Evolutionary conservation across 2,113 vertebrate species (phyloP).

Genomic region (Piliocolobus tephrosceles): DNA sequence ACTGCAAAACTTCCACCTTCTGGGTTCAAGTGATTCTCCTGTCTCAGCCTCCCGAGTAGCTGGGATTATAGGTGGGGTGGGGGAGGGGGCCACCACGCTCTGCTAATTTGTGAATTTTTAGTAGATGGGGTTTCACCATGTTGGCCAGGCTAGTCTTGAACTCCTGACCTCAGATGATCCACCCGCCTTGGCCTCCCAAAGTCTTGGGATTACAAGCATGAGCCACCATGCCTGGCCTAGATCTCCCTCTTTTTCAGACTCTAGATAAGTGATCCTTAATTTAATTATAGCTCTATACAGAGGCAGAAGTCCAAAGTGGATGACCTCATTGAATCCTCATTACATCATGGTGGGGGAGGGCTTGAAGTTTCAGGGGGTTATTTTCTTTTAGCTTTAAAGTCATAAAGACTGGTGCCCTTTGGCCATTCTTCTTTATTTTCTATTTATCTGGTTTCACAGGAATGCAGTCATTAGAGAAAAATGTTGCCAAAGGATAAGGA

Average conservation of each 20-base stretch:
- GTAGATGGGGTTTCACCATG: too few species aligned
- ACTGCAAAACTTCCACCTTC: too few species aligned
- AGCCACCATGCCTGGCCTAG: not conserved
- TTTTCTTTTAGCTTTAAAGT: not conserved
- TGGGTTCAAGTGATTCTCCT: too few species aligned
- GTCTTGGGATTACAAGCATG: too few species aligned
- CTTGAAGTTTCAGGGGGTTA: not conserved
- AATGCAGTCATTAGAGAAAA: constrained; percentile 40
- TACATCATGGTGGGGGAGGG: not conserved
- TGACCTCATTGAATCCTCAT: not conserved
- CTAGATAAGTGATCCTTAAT: not conserved
- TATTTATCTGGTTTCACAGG: constrained; percentile 18
- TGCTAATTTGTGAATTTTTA: too few species aligned
- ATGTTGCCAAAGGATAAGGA: constrained; percentile 19
- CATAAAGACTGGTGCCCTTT: not conserved
- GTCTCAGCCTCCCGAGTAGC: too few species aligned
- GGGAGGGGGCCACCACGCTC: too few species aligned
- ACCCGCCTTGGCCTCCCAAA: too few species aligned
- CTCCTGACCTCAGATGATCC: too few species aligned
- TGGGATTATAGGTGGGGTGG: too few species aligned
- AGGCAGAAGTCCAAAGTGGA: not conserved
- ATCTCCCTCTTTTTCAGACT: not conserved
- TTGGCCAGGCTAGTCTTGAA: too few species aligned
- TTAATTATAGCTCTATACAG: not conserved
- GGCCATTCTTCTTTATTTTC: not conserved